Conservation (phyloP, 2,888 invertebrate genomes). For the Cynaeus angustus region DNA sequence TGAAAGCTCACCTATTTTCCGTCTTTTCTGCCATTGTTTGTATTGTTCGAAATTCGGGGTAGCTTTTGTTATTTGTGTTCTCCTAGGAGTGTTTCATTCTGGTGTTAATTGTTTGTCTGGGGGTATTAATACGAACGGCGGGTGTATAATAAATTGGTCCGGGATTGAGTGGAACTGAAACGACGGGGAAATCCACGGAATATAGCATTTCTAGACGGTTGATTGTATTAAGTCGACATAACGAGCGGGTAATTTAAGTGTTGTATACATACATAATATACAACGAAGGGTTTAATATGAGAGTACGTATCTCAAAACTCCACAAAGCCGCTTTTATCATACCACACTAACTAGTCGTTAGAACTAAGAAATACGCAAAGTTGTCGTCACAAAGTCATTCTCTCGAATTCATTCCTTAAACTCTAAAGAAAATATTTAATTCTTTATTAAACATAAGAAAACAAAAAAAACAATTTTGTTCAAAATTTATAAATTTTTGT, state of each 20-base stretch:
- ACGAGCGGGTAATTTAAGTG: conserved; percentile 49
- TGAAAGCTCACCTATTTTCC: conserved; percentile 49
- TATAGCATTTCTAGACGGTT: conserved; percentile 48
- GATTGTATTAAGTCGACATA: conserved; percentile 49
- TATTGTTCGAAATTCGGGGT: conserved; percentile 48
- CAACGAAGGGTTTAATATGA: conserved; percentile 8
- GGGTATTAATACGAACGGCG: conserved; percentile 51
- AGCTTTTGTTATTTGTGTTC: conserved; percentile 52
- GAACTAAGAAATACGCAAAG: not conserved
- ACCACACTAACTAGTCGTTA: not conserved
- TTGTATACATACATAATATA: conserved; percentile 30
- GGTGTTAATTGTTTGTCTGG: conserved; percentile 53
- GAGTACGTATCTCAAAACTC: not conserved
- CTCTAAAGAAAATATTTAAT: too few relatives aligned
- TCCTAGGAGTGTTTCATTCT: conserved; percentile 52
- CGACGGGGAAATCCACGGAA: conserved; percentile 45
- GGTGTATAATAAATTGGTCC: conserved; percentile 56
- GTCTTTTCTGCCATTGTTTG: conserved; percentile 49
- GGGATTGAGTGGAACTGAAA: conserved; percentile 52
- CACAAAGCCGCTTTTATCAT: not conserved
- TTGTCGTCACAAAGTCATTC: too few relatives aligned
- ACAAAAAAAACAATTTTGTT: too few relatives aligned
- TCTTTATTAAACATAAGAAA: too few relatives aligned
- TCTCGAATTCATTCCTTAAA: too few relatives aligned
- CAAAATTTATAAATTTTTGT: too few relatives aligned